phyloP scores from a whole-genome alignment of 2,797 vertebrate genomes.

The Argentina silus region DNA sequence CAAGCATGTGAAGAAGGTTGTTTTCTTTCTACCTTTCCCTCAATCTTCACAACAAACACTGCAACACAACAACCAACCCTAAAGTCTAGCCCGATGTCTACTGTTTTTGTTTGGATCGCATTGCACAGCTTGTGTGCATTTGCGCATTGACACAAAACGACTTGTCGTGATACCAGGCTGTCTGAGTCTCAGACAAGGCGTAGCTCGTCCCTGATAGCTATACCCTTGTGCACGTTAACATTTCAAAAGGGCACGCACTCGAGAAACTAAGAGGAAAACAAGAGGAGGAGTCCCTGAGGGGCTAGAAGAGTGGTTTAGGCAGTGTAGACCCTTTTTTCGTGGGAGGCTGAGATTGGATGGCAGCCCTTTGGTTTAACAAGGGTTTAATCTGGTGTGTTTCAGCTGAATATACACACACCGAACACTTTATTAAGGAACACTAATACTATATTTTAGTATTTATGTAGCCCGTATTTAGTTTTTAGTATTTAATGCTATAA shows the following conservation, averaged over 20 bases:
- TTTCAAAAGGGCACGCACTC: conserved; percentile 41
- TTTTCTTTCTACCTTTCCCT: not conserved
- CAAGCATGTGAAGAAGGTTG: not conserved
- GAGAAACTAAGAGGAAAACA: conserved; percentile 29
- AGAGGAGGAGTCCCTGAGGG: conserved; percentile 23
- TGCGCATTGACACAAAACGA: not conserved
- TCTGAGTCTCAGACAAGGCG: not conserved
- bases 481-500: no score
- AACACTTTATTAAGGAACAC: no score
- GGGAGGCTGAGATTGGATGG: conserved; percentile 27
- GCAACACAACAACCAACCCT: not conserved
- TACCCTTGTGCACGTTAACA: conserved; percentile 40
- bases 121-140: conserved; percentile 1
- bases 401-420: no score
- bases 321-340: conserved; percentile 16
- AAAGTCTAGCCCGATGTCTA: not conserved
- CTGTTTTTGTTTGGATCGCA: not conserved
- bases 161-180: conserved; percentile 10
- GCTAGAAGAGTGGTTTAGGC: conserved; percentile 21
- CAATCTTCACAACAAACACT: not conserved
- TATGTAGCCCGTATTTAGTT: no score
- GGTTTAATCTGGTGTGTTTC: not conserved
- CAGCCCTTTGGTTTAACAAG: conserved; percentile 2
- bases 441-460: no score
- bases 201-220: conserved; percentile 7